Evolutionary conservation across 2,113 vertebrate species (phyloP).

Genomic region (Cyrtonyx montezumae): DNA sequence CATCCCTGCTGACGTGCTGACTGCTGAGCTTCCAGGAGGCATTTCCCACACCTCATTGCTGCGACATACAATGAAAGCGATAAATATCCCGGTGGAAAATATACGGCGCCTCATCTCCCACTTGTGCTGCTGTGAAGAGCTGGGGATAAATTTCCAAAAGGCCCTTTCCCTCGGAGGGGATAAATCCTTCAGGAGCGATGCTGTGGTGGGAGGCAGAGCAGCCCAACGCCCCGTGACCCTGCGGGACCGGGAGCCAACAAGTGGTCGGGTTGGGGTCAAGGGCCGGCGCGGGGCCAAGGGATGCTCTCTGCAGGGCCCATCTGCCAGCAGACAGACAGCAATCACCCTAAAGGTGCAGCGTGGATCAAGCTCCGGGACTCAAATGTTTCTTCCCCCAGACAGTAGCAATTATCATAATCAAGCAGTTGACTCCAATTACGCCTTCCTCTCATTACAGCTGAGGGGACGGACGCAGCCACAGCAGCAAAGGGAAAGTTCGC

Average conservation of each 20-base stretch:
- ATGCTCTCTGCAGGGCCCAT: constrained; percentile 65
- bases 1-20: constrained; percentile 29
- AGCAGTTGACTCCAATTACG: constrained; percentile 98
- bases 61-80: constrained; percentile 45
- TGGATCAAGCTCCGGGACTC: constrained; percentile 52
- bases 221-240: constrained; percentile 37
- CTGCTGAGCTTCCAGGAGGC: constrained; percentile 21
- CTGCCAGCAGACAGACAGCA: constrained; percentile 37
- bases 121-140: constrained; percentile 20
- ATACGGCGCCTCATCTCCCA: constrained; percentile 34
- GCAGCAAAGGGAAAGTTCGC: constrained; percentile 81
- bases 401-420: constrained; percentile 99
- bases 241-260: constrained; percentile 61
- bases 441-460: constrained; percentile 90
- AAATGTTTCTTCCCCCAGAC: constrained; percentile 84
- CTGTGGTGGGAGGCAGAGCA: constrained; percentile 39
- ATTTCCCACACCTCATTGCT: constrained; percentile 51
- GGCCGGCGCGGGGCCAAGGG: constrained; percentile 42
- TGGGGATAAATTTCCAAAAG: constrained; percentile 19
- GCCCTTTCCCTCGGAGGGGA: constrained; percentile 59
- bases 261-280: constrained; percentile 67
- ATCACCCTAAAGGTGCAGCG: constrained; percentile 64
- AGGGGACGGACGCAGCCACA: constrained; percentile 80
- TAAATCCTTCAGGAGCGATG: constrained; percentile 73
- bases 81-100: constrained; percentile 63